These are phyloP conservation scores for Stichodactyla mertensii DNA, from an alignment of 64 coral and sea anemone genomes.

Conservation along the genomic window DNA sequence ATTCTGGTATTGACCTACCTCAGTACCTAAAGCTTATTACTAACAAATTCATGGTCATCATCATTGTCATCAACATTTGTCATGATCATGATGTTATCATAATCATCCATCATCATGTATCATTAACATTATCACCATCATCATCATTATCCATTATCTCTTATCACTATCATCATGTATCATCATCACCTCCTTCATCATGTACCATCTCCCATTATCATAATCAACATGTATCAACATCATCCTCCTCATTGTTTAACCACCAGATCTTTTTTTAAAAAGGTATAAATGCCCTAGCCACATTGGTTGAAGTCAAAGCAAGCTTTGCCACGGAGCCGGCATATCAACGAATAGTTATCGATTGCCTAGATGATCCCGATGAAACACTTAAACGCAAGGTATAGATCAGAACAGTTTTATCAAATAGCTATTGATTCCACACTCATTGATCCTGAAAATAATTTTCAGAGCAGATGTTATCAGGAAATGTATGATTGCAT, in stretches of 20 bases:
- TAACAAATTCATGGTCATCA: not conserved
- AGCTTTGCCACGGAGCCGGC: constrained; percentile 71
- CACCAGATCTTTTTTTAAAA: not conserved
- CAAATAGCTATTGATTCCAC: too few relatives aligned
- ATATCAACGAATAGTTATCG: constrained; percentile 77
- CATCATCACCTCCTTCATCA: too few relatives aligned
- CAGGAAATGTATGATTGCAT: too few relatives aligned
- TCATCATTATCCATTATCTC: not conserved
- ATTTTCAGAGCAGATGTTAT: too few relatives aligned
- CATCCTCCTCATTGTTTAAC: not conserved
- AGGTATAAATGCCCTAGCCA: constrained; percentile 76
- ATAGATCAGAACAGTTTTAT: not conserved
- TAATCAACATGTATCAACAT: not conserved
- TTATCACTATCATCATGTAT: too few relatives aligned
- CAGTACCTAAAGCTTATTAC: too few relatives aligned
- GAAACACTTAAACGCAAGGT: constrained; percentile 92
- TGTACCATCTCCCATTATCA: too few relatives aligned
- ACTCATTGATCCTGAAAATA: too few relatives aligned
- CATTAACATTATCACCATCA: too few relatives aligned
- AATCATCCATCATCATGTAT: too few relatives aligned
- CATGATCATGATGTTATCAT: not conserved
- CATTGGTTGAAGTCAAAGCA: constrained; percentile 69
- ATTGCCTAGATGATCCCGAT: constrained; percentile 92
- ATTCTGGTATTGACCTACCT: too few relatives aligned
- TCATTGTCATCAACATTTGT: not conserved